Base-by-base conservation (phyloP, 2,888 invertebrate species). In the Ophioninae sp. region DNA sequence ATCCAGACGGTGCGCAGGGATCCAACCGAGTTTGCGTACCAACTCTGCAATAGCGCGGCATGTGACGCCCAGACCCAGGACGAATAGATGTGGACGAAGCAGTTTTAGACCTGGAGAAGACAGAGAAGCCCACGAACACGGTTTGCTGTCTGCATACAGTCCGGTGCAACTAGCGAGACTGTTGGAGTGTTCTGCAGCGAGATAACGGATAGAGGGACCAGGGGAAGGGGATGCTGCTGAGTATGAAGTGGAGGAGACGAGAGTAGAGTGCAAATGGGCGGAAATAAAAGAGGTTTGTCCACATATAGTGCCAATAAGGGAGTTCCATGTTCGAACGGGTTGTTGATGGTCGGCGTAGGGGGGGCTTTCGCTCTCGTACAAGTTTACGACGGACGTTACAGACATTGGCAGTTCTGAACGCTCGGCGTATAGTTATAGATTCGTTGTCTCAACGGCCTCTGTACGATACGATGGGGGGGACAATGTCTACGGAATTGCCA, bases 1-100 rank as follows among this genome's bases (percentile, higher is more conserved):
- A 84, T 81, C 84, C 84, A 81, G 81, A 79, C 67, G 67, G 79
- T 44, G 75, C 61, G 50, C 41, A 20, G 76, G 79, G 70, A 79
- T 79, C 69, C 41, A 20, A 21, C 50, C 59, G 70, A 81, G 84
- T 81, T 83, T 78, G 78, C 80, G 77, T 81, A 81, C 78, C 30
- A 78, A 70, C 74, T 78, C 69, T 81, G 80, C 74, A 81, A 78
- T 83, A 37, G 78, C 70, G 65, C 62, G 62, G 73, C 62, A 50
- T 68, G 67, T 78, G 81, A 62, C 67, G 73, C 75, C 44, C 20
- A 84, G 72, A 62, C 62, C 72, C 37, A 64, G 72, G 78, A 70
- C 78, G 81, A 62, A 73, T 62, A 50, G 61, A 81, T 50, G 69
- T 57, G 7, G 72, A 62, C 72, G 67, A 67, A 62, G 75, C 62